A percentile compares a stretch with the other conserved stretches of the same genome.
Evolutionary conservation across 2,888 invertebrate species (phyloP).

Genomic region (Nysson spinosus): DNA sequence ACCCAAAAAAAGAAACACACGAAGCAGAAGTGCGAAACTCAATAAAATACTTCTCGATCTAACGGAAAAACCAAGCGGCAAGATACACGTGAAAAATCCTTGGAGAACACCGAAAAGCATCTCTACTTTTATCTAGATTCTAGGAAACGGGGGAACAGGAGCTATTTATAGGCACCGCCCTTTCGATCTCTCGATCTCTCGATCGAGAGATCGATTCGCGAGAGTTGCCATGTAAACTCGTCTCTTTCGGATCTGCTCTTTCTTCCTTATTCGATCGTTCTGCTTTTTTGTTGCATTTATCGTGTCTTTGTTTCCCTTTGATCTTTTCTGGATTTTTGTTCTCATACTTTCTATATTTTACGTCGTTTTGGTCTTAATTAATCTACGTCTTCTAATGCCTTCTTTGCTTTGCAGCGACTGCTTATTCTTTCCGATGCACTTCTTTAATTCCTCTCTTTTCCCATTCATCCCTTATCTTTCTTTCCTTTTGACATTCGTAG

Average conservation of each 20-base stretch:
- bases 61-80: slow-evolving; percentile 6
- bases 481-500: slow-evolving; percentile 9
- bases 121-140: background rate
- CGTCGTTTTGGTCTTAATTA: too few relatives aligned
- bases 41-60: slow-evolving; percentile 7
- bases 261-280: too few relatives aligned
- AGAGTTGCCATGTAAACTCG: too few relatives aligned
- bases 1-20: slow-evolving; percentile 14
- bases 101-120: slow-evolving; percentile 8
- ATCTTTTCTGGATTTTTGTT: too few relatives aligned
- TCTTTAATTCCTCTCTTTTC: background rate
- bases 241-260: slow-evolving; percentile 25
- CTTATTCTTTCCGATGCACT: too few relatives aligned
- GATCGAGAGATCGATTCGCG: too few relatives aligned
- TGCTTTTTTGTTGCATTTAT: too few relatives aligned
- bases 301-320: too few relatives aligned
- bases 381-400: too few relatives aligned
- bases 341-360: too few relatives aligned
- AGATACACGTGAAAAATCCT: background rate
- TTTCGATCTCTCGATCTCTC: slow-evolving; percentile 53
- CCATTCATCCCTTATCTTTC: slow-evolving; percentile 3
- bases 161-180: slow-evolving; percentile 10
- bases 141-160: background rate
- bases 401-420: too few relatives aligned
- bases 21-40: slow-evolving; percentile 3